A percentile compares a stretch with the other conserved stretches of the same genome.
Evolutionary conservation across 2,797 vertebrate genomes (phyloP).

Genomic region (Neoniphon sammara): DNA sequence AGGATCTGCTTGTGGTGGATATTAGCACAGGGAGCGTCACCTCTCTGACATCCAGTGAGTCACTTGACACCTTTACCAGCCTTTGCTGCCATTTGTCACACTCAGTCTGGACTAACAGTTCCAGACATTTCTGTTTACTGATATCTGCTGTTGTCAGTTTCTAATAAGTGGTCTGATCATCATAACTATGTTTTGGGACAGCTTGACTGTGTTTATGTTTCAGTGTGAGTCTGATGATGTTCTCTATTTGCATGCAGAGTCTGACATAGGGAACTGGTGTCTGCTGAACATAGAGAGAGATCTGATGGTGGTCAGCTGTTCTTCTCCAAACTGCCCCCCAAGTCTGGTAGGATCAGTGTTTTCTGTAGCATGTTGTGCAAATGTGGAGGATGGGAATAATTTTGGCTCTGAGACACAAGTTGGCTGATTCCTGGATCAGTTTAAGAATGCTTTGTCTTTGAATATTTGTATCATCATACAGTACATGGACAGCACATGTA

Average conservation of each 20-base stretch:
- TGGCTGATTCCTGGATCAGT: background rate
- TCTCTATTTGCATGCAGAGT: slow-evolving; percentile 67
- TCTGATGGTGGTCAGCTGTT: slow-evolving; percentile 92
- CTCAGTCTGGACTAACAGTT: background rate
- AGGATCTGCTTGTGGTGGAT: slow-evolving; percentile 79
- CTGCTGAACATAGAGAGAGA: slow-evolving; percentile 89
- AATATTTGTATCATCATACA: too few relatives aligned
- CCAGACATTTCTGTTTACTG: background rate
- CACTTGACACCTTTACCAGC: background rate
- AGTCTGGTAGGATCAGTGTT: slow-evolving; percentile 84
- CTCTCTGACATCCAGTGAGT: slow-evolving; percentile 77
- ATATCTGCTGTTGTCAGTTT: background rate
- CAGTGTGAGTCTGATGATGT: slow-evolving; percentile 20
- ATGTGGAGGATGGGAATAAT: background rate
- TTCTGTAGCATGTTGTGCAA: background rate
- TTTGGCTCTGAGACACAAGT: background rate
- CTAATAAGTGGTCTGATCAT: background rate
- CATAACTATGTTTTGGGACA: background rate
- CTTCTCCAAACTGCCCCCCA: slow-evolving; percentile 90
- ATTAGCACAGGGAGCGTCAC: slow-evolving; percentile 71
- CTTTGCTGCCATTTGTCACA: background rate
- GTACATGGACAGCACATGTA: too few relatives aligned
- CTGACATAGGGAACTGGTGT: slow-evolving; percentile 87
- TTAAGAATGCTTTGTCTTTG: background rate
- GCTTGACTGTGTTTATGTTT: background rate